Conservation (phyloP, 2,888 invertebrate genomes). For the Oxystoma pomonae region DNA sequence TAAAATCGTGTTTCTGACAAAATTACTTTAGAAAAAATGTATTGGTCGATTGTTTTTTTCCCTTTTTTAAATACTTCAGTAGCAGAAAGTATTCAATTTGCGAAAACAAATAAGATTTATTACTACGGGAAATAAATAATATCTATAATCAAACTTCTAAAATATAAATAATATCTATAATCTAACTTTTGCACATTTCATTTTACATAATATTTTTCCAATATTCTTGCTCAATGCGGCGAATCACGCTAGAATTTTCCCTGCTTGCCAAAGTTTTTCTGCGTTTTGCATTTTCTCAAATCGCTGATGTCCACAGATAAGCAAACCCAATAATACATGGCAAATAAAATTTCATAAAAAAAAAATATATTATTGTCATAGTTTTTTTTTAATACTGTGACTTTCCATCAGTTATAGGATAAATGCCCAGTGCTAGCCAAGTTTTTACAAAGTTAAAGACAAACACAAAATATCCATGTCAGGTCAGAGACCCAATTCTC, state of each 20-base stretch:
- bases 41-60: no score
- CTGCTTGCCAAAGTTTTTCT: not conserved
- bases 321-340: not conserved
- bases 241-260: constrained; percentile 1
- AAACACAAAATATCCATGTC: no score
- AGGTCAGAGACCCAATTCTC: no score
- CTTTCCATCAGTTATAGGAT: no score
- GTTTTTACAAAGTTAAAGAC: no score
- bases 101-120: not conserved
- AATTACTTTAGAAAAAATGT: no score
- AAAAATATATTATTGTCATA: no score
- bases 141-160: not conserved
- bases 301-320: not conserved
- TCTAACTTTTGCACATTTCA: constrained; percentile 20
- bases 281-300: not conserved
- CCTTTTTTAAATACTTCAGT: not conserved
- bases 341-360: no score
- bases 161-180: constrained; percentile 15
- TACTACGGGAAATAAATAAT: not conserved
- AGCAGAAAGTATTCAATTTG: not conserved
- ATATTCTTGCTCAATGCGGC: not conserved
- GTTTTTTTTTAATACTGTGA: no score
- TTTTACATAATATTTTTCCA: constrained; percentile 16
- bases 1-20: no score
- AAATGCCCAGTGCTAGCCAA: no score